Evolutionary conservation across 2,113 vertebrate species (phyloP).

Genomic region (Menura novaehollandiae): DNA sequence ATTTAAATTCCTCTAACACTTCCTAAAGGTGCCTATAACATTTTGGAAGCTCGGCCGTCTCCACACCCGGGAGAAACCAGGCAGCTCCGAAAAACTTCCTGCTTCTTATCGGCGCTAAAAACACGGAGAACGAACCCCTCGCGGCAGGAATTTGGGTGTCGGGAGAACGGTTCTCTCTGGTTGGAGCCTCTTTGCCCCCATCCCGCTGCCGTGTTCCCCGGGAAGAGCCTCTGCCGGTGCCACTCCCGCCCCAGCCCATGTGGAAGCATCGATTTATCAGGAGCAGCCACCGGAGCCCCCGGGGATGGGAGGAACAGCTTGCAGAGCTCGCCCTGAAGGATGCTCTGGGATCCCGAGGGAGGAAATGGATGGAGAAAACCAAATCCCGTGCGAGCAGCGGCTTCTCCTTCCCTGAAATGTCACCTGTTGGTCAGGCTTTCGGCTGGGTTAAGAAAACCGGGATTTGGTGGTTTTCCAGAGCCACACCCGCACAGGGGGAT

Average conservation of each 20-base stretch:
- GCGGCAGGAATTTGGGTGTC: neutral
- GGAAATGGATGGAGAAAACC: neutral
- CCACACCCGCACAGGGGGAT: fast-evolving
- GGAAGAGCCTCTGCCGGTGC: neutral
- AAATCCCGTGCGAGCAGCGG: neutral
- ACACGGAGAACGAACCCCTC: fast-evolving
- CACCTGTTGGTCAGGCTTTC: neutral
- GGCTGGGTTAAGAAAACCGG: fast-evolving
- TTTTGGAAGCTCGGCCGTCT: neutral
- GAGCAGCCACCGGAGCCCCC: neutral
- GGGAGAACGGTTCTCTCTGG: neutral
- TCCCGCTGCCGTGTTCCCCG: neutral
- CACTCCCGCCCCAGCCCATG: neutral
- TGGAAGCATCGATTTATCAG: neutral
- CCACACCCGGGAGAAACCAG: neutral
- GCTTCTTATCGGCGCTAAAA: neutral
- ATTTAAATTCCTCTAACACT: neutral
- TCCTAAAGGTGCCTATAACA: fast-evolving
- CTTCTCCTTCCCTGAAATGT: neutral
- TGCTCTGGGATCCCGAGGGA: neutral
- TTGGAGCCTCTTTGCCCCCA: neutral
- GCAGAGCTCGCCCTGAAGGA: neutral
- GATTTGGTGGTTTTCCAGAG: fast-evolving
- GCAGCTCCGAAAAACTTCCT: neutral
- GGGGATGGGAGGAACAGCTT: neutral